Conservation (phyloP, 2,888 invertebrate species). For the Apoda limacodes region DNA sequence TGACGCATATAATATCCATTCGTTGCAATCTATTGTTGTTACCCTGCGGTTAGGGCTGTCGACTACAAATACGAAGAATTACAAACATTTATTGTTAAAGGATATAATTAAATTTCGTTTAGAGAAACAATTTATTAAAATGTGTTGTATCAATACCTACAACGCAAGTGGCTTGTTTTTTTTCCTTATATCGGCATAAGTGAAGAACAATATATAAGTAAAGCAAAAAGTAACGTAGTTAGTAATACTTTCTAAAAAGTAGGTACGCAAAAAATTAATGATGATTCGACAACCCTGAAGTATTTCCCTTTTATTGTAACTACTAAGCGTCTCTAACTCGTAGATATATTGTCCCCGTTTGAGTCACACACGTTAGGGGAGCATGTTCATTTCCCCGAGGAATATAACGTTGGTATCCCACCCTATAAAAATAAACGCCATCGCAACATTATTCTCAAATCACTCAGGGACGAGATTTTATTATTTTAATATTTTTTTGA, state of each 20-base stretch:
- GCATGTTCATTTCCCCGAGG: conserved; percentile 31
- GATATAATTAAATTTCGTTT: no score
- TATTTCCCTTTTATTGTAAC: conserved; percentile 38
- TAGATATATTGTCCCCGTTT: conserved; percentile 50
- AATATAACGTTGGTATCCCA: conserved; percentile 45
- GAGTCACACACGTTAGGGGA: conserved; percentile 46
- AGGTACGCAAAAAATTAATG: no score
- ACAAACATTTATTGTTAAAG: no score
- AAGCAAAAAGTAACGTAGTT: no score
- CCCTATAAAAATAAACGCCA: conserved; percentile 47
- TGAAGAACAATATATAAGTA: no score
- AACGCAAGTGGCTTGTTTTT: no score
- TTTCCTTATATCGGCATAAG: no score
- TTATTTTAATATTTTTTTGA: no score
- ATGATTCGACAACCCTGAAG: conserved; percentile 35
- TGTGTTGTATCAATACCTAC: no score
- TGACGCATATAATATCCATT: conserved; percentile 52
- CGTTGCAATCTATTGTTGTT: conserved; percentile 58
- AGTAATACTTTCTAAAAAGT: no score
- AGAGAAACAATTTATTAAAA: no score
- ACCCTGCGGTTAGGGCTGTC: conserved; percentile 51
- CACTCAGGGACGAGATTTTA: conserved; percentile 22
- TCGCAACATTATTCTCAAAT: conserved; percentile 36
- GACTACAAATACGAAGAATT: conserved; percentile 31
- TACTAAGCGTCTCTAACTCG: conserved; percentile 49